Percentiles rank a stretch among this genome's conserved stretches.
Evolutionary conservation across 1,140 invertebrate species (phyloP).

Genomic region (Pissodes strobi): DNA sequence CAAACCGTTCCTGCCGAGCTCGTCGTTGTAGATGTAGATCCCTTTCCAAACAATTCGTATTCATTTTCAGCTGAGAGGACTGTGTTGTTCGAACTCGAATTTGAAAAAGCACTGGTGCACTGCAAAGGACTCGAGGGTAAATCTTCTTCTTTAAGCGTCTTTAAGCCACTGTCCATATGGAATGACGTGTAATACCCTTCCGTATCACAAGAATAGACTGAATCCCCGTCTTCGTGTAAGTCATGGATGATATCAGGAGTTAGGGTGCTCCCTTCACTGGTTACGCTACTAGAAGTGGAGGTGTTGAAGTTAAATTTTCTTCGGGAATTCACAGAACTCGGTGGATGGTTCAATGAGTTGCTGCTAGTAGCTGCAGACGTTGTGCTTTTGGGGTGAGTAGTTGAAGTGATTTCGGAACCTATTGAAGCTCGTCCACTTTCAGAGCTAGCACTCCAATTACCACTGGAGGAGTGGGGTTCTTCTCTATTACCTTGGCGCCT

Average conservation of each 20-base stretch:
- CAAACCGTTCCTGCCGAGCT: slow-evolving; percentile 89
- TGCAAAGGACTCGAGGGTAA: slow-evolving; percentile 66
- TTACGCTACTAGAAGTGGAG: slow-evolving; percentile 79
- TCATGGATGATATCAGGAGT: slow-evolving; percentile 79
- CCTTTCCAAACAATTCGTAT: slow-evolving; percentile 86
- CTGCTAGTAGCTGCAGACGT: slow-evolving; percentile 69
- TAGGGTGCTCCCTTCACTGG: slow-evolving; percentile 77
- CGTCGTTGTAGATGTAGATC: slow-evolving; percentile 85
- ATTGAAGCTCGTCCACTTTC: slow-evolving; percentile 84
- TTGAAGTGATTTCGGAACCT: slow-evolving; percentile 77
- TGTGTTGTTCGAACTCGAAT: slow-evolving; percentile 62
- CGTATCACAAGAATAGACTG: slow-evolving; percentile 93
- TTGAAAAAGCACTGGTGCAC: slow-evolving; percentile 63
- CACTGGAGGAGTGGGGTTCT: slow-evolving; percentile 84
- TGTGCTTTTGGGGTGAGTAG: slow-evolving; percentile 70
- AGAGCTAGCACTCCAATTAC: slow-evolving; percentile 92
- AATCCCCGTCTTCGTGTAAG: slow-evolving; percentile 83
- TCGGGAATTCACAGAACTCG: slow-evolving; percentile 70
- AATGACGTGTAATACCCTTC: slow-evolving; percentile 98
- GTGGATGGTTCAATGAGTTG: slow-evolving; percentile 69
- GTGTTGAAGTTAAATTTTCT: slow-evolving; percentile 66
- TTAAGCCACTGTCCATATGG: slow-evolving; percentile 92
- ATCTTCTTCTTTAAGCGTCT: slow-evolving; percentile 82
- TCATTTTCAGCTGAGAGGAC: slow-evolving; percentile 77
- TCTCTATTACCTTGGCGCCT: slow-evolving; percentile 65